Evolutionary conservation across 2,888 invertebrate species (phyloP).

Genomic region (Tetanocera ferruginea): DNA sequence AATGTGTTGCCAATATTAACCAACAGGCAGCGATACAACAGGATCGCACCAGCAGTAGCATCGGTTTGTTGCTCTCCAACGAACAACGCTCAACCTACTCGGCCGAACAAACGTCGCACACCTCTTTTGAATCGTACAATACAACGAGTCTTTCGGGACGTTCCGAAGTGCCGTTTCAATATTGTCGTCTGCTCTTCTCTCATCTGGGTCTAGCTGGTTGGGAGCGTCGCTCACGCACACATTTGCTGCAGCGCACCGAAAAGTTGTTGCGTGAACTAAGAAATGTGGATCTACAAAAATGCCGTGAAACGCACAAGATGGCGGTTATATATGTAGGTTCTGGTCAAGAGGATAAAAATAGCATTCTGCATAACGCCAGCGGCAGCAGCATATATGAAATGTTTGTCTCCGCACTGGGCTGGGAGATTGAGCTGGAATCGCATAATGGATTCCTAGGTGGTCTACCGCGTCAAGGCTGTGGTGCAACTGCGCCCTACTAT

Average conservation of each 20-base stretch:
- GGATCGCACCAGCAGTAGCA: conserved; percentile 28
- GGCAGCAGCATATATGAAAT: conserved; percentile 96
- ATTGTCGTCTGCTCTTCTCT: conserved; percentile 89
- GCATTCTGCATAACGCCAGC: conserved; percentile 87
- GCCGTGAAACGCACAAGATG: conserved; percentile 94
- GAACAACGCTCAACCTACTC: conserved; percentile 62
- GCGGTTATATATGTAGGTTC: conserved; percentile 98
- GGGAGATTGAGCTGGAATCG: conserved; percentile 89
- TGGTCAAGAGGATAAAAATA: conserved; percentile 96
- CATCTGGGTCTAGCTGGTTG: conserved; percentile 93
- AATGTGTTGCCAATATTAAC: conserved; percentile 73
- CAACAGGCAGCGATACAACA: conserved; percentile 51
- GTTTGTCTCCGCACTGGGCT: conserved; percentile 77
- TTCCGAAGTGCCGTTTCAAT: conserved; percentile 80
- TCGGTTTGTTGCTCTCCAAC: conserved; percentile 43
- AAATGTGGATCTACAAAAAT: conserved; percentile 92
- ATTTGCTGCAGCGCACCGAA: conserved; percentile 89
- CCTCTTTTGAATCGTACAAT: conserved; percentile 70
- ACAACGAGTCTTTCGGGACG: conserved; percentile 70
- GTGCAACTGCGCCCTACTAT: conserved; percentile 93
- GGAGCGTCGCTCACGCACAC: conserved; percentile 87
- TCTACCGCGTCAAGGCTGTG: conserved; percentile 88
- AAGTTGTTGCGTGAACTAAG: conserved; percentile 90
- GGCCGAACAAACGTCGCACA: conserved; percentile 49
- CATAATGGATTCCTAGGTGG: conserved; percentile 98